Base-by-base conservation (phyloP, 2,113 vertebrate species). In the Elanus axillaris region DNA sequence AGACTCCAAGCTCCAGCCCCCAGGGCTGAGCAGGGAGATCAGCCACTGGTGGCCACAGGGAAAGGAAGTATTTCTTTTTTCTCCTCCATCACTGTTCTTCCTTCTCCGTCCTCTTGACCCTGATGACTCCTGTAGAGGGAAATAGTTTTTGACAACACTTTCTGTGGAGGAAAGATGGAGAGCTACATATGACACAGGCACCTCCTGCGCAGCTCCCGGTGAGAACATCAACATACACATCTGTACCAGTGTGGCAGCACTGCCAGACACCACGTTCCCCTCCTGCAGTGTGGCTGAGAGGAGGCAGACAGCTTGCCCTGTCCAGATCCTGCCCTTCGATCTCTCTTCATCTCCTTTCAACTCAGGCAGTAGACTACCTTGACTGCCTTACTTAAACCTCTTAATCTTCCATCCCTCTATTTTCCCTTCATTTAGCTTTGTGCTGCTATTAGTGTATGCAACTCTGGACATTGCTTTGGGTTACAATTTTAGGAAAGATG, bases 401-500 rank as follows among this genome's bases (percentile, higher is more conserved):
- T 80, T 87, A 47, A 60, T 91, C 43, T 72, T 55, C 13, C 40
- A 23, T 59, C 29, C 7, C 16, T 72, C 60, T 48, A 3, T 76
- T 86, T 86, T 48, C 56, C 56, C 22, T 19, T 79, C 16, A 4
- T 68, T 92, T 80, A 29, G 16, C 31, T 78, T 86, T 40, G n/a
- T 76, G 45, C 7, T 78, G 66, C 72, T 85, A 11, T 67, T 91
- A 20, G 3, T 40, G 21, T 50, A 50, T 38, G 34, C 13, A 64
- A 10, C 10, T 79, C 68, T 80, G 74, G 29, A 60, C 6, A 11
- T 52, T 36, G 6, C n/a, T 86, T 76, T 63, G 9, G 16, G n/a
- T 60, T 79, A 87, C 14, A 75, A 13, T 76, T 90, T 90, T 69
- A 86, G 60, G 36, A 90, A 88, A 81, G 43, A 21, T 31, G 36